These are phyloP conservation scores for Heterocephalus glaber DNA, from an alignment of 2,113 vertebrate genomes.

Conservation along the genomic window DNA sequence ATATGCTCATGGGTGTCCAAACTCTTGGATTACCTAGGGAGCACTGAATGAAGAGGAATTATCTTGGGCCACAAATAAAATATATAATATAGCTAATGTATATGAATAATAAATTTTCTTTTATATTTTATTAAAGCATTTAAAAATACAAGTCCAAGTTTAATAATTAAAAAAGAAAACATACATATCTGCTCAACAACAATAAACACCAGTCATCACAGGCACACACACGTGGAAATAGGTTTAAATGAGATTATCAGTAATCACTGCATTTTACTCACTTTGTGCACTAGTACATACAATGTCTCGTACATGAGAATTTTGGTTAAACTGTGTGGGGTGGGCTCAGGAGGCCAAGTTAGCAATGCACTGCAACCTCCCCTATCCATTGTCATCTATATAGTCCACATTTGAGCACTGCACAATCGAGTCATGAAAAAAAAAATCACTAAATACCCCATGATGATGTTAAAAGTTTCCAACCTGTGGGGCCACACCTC, in stretches of 20 bases:
- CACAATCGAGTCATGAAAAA: too few species aligned
- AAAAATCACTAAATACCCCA: neutral
- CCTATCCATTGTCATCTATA: neutral
- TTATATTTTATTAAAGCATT: neutral
- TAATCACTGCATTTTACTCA: neutral
- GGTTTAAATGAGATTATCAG: neutral
- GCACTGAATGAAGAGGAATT: neutral
- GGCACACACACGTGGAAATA: neutral
- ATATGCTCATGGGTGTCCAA: neutral
- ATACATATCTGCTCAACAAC: neutral
- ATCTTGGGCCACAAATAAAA: neutral
- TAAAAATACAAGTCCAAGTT: neutral
- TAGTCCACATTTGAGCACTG: neutral
- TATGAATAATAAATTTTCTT: neutral
- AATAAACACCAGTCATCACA: neutral
- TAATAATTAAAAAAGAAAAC: neutral
- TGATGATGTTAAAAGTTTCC: neutral
- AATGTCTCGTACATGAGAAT: neutral
- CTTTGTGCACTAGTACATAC: neutral
- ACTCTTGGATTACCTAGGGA: neutral
- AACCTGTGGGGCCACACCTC: neutral
- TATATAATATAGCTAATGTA: neutral
- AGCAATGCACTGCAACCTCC: neutral
- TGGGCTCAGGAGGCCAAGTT: neutral
- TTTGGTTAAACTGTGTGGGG: neutral